Evolutionary conservation across 2,113 vertebrate species (phyloP), one percentile per base, ranked within the genome.

Genomic region (Empidonax traillii): DNA sequence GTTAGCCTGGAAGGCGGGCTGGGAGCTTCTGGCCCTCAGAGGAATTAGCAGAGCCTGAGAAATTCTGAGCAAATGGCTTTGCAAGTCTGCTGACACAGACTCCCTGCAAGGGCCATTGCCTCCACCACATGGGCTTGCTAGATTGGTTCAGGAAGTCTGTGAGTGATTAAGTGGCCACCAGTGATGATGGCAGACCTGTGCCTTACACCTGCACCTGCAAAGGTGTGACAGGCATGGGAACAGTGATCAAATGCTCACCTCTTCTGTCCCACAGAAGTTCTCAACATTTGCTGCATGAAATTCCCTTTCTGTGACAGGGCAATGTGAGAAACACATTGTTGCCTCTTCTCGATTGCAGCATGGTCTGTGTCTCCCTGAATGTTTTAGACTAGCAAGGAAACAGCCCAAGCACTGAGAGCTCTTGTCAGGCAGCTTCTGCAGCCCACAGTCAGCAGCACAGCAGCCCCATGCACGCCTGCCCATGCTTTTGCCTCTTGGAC

Each of bases 31-130:
- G 12, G 16, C 24, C 13, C 17, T 61, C 10, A 28, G 2, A 53
- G 66, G 17, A 75, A 78, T 75, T 20, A 49, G 5, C 12, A 84
- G 46, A 68, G 30, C 23, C 47, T 59, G 59, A 68, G 72, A 76
- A 77, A 83, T 27, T 51, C 39, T 41, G 51, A 75, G 47, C 56
- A 89, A 92, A 72, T 71, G 52, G 43, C 55, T 92, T 92, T 92
- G 51, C n/a, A 22, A 24, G 30, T 62, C 43, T 83, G 31, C 39
- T 79, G 51, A 53, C 82, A 27, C 9, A 59, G 25, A 13, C 27
- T 43, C 43, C n/a, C 47, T 67, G 49, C 1, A 3, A 89, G 68
- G 31, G 41, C 13, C n/a, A 23, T 78, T 49, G 44, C 3, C 41
- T 89, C 39, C 20, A 22, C 81, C 77, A 30, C 18, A 63, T 28